These are phyloP conservation scores for Tragelaphus buxtoni DNA, from an alignment of 2,113 vertebrate genomes.

Conservation along the genomic window DNA sequence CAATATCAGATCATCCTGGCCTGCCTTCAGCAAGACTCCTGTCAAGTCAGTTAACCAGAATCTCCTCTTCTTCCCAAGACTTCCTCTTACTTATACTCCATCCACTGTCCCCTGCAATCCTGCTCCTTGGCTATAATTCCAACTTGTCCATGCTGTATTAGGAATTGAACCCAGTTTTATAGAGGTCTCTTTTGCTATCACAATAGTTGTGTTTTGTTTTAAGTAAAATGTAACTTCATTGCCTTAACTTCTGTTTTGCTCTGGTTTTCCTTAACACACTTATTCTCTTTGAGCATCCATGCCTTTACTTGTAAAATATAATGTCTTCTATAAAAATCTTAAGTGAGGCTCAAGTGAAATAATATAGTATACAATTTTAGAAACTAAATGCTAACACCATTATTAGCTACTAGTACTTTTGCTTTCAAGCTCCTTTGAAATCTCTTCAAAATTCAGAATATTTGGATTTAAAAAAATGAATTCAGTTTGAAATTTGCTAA, in stretches of 20 bases:
- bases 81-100: background rate
- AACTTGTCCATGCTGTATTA: background rate
- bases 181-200: background rate
- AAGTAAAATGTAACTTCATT: background rate
- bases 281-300: background rate
- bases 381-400: background rate
- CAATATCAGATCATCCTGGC: too few relatives aligned
- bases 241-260: background rate
- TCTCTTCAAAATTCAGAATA: background rate
- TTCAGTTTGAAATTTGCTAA: background rate
- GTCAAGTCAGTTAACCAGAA: background rate
- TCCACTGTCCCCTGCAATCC: background rate
- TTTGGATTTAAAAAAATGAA: background rate
- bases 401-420: background rate
- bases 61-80: background rate
- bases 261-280: background rate
- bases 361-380: background rate
- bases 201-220: background rate
- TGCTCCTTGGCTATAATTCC: background rate
- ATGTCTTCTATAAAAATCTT: background rate
- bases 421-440: background rate
- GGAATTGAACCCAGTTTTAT: background rate
- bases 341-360: background rate
- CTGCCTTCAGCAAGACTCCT: background rate
- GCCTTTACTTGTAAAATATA: background rate